These are phyloP conservation scores for Agrochola lota DNA, from an alignment of 2,888 invertebrate species.

Conservation along the genomic window DNA sequence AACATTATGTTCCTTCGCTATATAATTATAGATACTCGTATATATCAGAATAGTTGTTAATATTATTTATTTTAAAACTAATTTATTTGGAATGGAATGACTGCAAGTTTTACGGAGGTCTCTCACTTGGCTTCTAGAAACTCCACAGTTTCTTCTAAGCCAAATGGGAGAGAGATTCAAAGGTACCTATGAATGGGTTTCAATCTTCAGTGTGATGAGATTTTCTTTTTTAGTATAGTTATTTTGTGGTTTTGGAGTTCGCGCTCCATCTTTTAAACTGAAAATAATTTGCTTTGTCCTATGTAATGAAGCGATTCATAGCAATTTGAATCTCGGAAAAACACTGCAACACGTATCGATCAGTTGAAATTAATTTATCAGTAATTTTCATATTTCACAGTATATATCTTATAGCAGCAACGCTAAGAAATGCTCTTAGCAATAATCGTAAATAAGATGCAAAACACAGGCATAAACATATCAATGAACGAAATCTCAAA, in stretches of 20 bases:
- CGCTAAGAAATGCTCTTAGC: constrained; percentile 30
- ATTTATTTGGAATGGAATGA: constrained; percentile 51
- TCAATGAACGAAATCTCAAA: constrained; percentile 52
- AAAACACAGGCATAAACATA: constrained; percentile 47
- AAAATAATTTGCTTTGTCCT: no score
- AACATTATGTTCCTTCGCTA: constrained; percentile 47
- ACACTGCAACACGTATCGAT: background rate
- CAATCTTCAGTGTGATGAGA: background rate
- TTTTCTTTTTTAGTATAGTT: background rate
- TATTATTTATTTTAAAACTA: constrained; percentile 54
- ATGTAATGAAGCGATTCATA: background rate
- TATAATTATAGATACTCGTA: background rate
- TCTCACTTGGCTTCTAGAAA: background rate
- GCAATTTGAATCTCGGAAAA: background rate
- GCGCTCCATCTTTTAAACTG: background rate
- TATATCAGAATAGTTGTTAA: constrained; percentile 52
- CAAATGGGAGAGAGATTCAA: no score
- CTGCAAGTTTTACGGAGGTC: constrained; percentile 15
- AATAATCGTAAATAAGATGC: constrained; percentile 42
- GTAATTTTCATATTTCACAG: constrained; percentile 4
- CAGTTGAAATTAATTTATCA: background rate
- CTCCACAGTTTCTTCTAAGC: no score
- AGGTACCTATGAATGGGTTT: background rate
- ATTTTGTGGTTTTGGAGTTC: background rate
- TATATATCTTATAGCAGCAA: constrained; percentile 27